Conservation (phyloP, 1,140 invertebrate species). For the Drosophila bocki region DNA sequence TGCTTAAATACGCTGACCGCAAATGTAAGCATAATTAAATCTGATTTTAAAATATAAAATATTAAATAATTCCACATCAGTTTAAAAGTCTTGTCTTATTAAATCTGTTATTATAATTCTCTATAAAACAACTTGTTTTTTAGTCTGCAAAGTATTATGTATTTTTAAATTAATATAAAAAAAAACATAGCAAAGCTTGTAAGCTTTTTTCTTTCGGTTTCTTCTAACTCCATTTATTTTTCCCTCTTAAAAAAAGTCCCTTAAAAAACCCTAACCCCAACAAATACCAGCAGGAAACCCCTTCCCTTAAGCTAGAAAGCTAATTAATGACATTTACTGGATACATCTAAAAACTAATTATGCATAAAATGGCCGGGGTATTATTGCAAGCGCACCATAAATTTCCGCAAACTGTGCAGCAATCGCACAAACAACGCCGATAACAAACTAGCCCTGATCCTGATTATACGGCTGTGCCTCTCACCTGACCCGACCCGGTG, state of each 20-base stretch:
- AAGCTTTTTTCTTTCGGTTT: too few relatives aligned
- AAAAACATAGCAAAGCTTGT: not conserved
- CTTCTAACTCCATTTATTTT: not conserved
- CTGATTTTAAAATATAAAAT: too few relatives aligned
- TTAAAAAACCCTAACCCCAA: slow-evolving; percentile 1
- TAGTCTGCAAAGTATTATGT: not conserved
- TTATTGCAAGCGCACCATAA: slow-evolving; percentile 80
- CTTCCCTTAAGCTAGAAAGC: slow-evolving; percentile 45
- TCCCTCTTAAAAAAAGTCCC: not conserved
- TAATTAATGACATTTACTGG: slow-evolving; percentile 78
- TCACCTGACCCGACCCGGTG: slow-evolving; percentile 37
- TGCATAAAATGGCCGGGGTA: slow-evolving; percentile 79
- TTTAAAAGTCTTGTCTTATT: too few relatives aligned
- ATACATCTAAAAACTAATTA: slow-evolving; percentile 82
- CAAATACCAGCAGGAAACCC: not conserved
- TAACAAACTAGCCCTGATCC: slow-evolving; percentile 65
- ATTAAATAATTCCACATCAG: too few relatives aligned
- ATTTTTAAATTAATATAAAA: not conserved
- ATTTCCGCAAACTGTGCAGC: slow-evolving; percentile 73
- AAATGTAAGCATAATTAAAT: too few relatives aligned
- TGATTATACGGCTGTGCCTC: slow-evolving; percentile 37
- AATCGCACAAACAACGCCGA: slow-evolving; percentile 72
- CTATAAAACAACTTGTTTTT: too few relatives aligned
- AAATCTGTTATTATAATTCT: too few relatives aligned
- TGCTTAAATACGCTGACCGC: too few relatives aligned